Evolutionary conservation across 1,140 invertebrate genomes (phyloP), one percentile per base, ranked within the genome.

Genomic region (Drosophila repletoides): DNA sequence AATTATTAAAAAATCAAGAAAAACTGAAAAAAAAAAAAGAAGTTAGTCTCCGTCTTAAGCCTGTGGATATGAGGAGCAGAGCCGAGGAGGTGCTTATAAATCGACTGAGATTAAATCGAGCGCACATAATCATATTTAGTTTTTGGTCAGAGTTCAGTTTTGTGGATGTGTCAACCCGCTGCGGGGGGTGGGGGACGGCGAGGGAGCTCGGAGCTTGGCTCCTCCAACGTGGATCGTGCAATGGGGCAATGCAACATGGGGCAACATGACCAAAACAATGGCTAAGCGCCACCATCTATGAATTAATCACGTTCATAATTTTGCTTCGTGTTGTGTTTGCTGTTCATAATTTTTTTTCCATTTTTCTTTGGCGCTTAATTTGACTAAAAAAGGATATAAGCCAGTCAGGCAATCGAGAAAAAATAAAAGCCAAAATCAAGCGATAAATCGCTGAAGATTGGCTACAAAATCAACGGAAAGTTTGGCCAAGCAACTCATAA

Each of bases 291-390:
- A 86, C 75, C 80, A 86, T 86, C 80, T 84, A 86, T 86, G 80
- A 86, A 86, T 86, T 86, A 86, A 86, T 86, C 80, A 86, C 76
- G 80, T 86, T 86, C 80, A 86, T 86, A 86, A 87, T 86, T 84
- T 86, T 53, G 56, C 66, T 43, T 84, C 79, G 80, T 84, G 79
- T 86, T 68, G 58, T 36, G 67, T 26, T 45, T 10, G 24, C 34
- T 71, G 74, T 75, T 84, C 61, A 74, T 83, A 77, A 72, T 77
- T 65, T 75, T 56, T 64, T 56, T 49, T 73, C 5, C 29, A 26
- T 26, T 29, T 65, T 45, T 26, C 21, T 31, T 36, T 52, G 46
- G 71, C 66, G 81, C 63, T 86, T 72, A 79, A 84, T 72, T 86
- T 84, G 72, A 38, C 80, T 84, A 76, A 72, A 84, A 84, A 86